Base-by-base conservation (phyloP, 2,888 invertebrate species). In the Agriotes lineatus region DNA sequence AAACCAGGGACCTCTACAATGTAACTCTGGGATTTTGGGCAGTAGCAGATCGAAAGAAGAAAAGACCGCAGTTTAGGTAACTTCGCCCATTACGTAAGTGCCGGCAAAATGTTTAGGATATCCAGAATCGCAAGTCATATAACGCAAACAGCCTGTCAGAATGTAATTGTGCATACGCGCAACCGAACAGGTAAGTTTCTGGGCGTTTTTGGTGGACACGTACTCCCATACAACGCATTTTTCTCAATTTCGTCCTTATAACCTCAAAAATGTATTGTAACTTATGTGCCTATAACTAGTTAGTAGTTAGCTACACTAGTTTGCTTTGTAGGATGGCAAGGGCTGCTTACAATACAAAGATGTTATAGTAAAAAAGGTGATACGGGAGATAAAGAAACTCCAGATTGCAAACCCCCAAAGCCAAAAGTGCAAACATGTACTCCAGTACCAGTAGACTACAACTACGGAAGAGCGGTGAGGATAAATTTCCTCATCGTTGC, bases 101-200 rank as follows among this genome's bases (percentile, higher is more conserved):
- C 72, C 74, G 72, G 75, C 69, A 57, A 73, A 73, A 76, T 76
- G 76, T 73, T 75, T 52, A 67, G 74, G 58, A 66, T 75, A 30
- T 39, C 44, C 60, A 68, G 71, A 70, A 61, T 75, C 30, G 68
- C 67, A 42, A 71, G 61, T 63, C 50, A 69, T 52, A 59, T 71
- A 18, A 67, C 63, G 60, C 72, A 68, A 67, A 58, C 69, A 37
- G 42, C 66, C 33, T 63, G 67, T 16, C 68, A 72, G 30, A 56
- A 66, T 61, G 50, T 62, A 30, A 48, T 58, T 44, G 9, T 56
- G 14, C 18, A 67, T 30, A 57, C 60, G 19, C 59, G 65, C 48
- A 73, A 61, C 56, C 61, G 59, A 37, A 52, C 67, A 58, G 72
- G 70, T 71, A 69, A 70, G 65, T 45, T 18, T 14, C 10, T 37